These are phyloP conservation scores for Bombus ignitus DNA, from an alignment of 1,140 invertebrate species.

Conservation along the genomic window DNA sequence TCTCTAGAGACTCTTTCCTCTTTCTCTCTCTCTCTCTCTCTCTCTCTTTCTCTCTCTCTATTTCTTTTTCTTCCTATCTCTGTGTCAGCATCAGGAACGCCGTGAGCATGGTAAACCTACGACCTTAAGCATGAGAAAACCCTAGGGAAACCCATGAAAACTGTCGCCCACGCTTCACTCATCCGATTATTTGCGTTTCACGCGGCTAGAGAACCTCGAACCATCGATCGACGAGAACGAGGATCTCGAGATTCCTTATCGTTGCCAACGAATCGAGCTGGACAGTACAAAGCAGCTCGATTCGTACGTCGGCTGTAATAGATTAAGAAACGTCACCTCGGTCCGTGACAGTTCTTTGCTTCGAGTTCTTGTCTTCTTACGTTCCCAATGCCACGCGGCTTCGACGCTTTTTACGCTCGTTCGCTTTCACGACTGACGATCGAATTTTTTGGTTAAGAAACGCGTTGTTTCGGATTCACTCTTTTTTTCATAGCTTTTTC, in stretches of 20 bases:
- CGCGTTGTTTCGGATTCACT: too few species aligned
- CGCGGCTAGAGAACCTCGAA: slow-evolving; percentile 31
- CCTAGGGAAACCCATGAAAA: slow-evolving; percentile 67
- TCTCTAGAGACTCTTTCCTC: neutral
- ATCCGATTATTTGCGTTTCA: slow-evolving; percentile 35
- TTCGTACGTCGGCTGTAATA: neutral
- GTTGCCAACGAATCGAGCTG: slow-evolving; percentile 4
- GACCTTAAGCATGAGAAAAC: slow-evolving; percentile 79
- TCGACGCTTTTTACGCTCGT: slow-evolving; percentile 54
- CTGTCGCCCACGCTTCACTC: slow-evolving; percentile 53
- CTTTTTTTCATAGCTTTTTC: neutral
- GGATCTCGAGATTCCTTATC: neutral
- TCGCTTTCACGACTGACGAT: slow-evolving; percentile 34
- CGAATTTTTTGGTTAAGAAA: neutral
- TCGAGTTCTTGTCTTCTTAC: neutral
- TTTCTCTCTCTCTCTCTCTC: neutral
- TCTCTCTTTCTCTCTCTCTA: neutral
- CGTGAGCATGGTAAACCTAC: slow-evolving; percentile 68
- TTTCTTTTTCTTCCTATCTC: neutral
- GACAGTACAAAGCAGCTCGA: neutral
- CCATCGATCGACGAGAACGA: slow-evolving; percentile 36
- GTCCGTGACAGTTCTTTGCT: neutral
- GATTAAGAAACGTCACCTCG: slow-evolving; percentile 15
- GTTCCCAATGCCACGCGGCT: slow-evolving; percentile 43
- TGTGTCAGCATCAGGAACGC: slow-evolving; percentile 49